These are phyloP conservation scores for Acropora yongei DNA, from an alignment of 64 coral and sea anemone genomes.

Conservation along the genomic window DNA sequence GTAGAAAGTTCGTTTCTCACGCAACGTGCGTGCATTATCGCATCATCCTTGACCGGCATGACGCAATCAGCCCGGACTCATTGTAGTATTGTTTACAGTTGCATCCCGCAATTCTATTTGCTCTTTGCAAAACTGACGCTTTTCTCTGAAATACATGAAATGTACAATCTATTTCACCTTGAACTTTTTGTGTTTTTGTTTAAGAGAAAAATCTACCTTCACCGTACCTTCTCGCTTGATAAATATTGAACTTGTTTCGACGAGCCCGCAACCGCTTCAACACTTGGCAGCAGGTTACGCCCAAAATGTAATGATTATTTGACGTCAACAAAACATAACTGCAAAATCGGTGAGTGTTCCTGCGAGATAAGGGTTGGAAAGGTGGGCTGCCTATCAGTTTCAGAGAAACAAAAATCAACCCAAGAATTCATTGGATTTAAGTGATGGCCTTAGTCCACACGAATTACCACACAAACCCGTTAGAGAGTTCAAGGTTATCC, in stretches of 20 bases:
- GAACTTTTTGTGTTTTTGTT: too few relatives aligned
- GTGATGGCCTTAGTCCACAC: conserved; percentile 77
- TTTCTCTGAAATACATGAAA: background rate
- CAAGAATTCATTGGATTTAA: background rate
- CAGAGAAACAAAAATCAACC: background rate
- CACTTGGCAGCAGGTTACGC: conserved; percentile 3
- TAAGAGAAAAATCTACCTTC: too few relatives aligned
- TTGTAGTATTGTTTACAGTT: background rate
- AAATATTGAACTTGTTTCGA: background rate
- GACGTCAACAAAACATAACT: background rate
- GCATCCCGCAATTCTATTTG: background rate
- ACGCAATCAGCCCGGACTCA: too few relatives aligned
- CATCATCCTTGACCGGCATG: background rate
- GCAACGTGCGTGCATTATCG: background rate
- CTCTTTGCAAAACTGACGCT: background rate
- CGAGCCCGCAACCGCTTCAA: conserved; percentile 7
- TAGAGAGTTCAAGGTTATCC: conserved; percentile 62
- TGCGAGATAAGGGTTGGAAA: background rate
- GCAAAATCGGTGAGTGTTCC: background rate
- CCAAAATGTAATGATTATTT: background rate
- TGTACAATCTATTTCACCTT: too few relatives aligned
- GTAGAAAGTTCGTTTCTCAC: background rate
- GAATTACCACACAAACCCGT: conserved; percentile 49
- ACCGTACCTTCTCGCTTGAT: too few relatives aligned
- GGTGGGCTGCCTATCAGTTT: background rate